Base-by-base conservation (phyloP, 2,113 vertebrate genomes). In the Psilopsiagon aymara region DNA sequence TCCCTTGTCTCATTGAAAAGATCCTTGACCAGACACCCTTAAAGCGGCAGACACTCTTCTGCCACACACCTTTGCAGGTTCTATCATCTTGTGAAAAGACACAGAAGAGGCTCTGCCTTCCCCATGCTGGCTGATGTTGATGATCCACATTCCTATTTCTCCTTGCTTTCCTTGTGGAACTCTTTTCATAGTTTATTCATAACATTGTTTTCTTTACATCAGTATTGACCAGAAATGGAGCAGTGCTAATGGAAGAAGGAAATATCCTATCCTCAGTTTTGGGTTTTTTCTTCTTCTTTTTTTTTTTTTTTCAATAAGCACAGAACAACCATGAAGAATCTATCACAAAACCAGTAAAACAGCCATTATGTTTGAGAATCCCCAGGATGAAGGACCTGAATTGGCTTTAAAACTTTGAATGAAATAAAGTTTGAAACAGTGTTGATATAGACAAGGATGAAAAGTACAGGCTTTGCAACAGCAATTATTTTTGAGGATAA, bases 401-500 rank as follows among this genome's bases (percentile, higher is more conserved):
- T 20, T 86, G 52, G 12, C 44, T 84, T 52, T 20, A 93, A 96
- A 97, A 90, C 18, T 82, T 92, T 83, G 82, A 95, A 84, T 64
- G 77, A 87, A 94, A 95, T 83, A 78, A 95, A 95, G 80, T 95
- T 91, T 84, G 86, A 91, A 89, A 69, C 62, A 64, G 39, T 44
- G 81, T 94, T 94, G 83, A 82, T 76, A 86, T 17, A 92, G 83
- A 82, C 62, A 89, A 92, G 33, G 66, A 95, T 60, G 52, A 43
- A 95, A 92, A 96, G 88, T 57, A 41, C 20, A 64, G 80, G 51
- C 55, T 92, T 94, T 95, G 88, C 74, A 78, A 64, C 91, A 89
- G 94, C 91, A 96, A 96, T 96, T 92, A 96, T 95, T 96, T 96
- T 86, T 92, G 94, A 91, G 86, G 89, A 97, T 94, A 96, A 96